These are phyloP conservation scores for Tachycineta bicolor DNA, from an alignment of 2,113 vertebrate genomes.

Conservation along the genomic window DNA sequence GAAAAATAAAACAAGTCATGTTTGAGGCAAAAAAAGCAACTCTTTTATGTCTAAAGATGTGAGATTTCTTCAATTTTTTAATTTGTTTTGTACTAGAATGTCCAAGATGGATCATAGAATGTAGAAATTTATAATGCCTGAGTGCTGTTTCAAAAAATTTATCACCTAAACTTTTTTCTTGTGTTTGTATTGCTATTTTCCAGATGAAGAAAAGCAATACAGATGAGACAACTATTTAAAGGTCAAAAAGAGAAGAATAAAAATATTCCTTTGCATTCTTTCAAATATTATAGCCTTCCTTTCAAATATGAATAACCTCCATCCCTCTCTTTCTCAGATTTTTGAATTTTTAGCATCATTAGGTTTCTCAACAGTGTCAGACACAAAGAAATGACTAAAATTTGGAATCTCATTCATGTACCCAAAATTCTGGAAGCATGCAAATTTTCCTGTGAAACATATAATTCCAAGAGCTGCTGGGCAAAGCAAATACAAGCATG, in stretches of 20 bases:
- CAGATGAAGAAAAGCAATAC: background rate
- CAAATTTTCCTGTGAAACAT: background rate
- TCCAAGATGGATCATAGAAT: background rate
- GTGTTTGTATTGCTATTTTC: background rate
- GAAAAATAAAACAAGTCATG: background rate
- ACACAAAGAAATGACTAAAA: background rate
- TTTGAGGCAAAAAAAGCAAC: background rate
- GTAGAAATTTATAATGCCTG: background rate
- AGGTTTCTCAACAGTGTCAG: background rate
- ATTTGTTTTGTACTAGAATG: background rate
- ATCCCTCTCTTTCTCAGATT: background rate
- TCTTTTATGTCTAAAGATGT: background rate
- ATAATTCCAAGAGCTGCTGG: background rate
- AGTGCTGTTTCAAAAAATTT: background rate
- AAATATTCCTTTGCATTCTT: background rate
- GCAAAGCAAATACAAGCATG: background rate
- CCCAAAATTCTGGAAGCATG: background rate
- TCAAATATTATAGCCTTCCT: background rate
- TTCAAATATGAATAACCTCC: background rate
- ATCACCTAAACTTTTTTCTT: background rate
- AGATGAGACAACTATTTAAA: background rate
- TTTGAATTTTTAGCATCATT: constrained; percentile 8
- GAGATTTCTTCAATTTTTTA: background rate
- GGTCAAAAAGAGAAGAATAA: background rate
- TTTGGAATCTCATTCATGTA: background rate